Conservation (phyloP, 2,797 vertebrate genomes). For the Gymnoscopelus braueri region DNA sequence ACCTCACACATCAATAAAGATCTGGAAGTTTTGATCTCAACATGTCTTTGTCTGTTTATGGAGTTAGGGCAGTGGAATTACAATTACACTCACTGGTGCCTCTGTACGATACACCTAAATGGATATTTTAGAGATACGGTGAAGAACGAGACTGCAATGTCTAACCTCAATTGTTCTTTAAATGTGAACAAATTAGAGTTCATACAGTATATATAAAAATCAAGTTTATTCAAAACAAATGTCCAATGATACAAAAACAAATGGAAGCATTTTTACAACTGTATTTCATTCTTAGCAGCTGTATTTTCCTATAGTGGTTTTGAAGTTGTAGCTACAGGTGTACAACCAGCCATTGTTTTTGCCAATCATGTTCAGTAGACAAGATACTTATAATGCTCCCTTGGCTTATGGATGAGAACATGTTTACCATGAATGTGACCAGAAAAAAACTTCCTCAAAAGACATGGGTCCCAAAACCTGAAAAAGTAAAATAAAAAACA, state of each 20-base stretch:
- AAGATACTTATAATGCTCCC: constrained; percentile 19
- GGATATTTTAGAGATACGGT: no score
- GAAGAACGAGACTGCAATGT: no score
- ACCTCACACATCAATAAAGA: constrained; percentile 75
- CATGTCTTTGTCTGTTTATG: constrained; percentile 33
- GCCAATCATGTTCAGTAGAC: constrained; percentile 18
- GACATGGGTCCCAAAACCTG: constrained; percentile 33
- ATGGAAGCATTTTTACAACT: constrained; percentile 65
- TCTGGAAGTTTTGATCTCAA: constrained; percentile 73
- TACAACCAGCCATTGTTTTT: constrained; percentile 14
- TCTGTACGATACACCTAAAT: no score
- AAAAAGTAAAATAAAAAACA: constrained; percentile 56
- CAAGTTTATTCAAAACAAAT: constrained; percentile 81
- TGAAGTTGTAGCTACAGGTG: constrained; percentile 31
- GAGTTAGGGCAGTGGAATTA: no score
- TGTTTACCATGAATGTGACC: constrained; percentile 55
- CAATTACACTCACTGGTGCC: no score
- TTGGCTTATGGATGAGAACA: constrained; percentile 19
- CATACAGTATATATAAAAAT: constrained; percentile 57
- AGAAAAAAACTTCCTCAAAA: not conserved
- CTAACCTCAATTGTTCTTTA: no score
- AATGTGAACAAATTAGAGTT: not conserved
- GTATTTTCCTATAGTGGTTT: constrained; percentile 61
- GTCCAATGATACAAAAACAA: constrained; percentile 82
- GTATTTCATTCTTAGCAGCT: constrained; percentile 36